Evolutionary conservation across 1,140 invertebrate genomes (phyloP), one percentile per base, ranked within the genome.

Genomic region (Drosophila bocqueti): DNA sequence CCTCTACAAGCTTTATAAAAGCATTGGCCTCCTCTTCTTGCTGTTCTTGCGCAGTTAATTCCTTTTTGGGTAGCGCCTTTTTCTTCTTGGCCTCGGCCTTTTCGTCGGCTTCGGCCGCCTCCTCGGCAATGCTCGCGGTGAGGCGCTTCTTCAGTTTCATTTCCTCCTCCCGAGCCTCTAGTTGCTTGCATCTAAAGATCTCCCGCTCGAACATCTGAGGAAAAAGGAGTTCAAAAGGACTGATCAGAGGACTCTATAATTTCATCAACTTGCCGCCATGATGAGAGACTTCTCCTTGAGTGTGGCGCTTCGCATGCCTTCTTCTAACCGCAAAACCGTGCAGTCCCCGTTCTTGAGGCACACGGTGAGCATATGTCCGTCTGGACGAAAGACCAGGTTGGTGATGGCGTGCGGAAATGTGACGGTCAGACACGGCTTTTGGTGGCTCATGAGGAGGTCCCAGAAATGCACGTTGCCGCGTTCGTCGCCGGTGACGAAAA

Each of bases 391-490:
- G 15, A 85, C 80, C 76, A 94, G 62, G 79, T 93, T 93, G 24
- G 91, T 94, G 10, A 96, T 92, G 42, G 93, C 83, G 68, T 94
- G 86, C 60, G 94, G 93, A 16, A 94, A 94, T 7, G 94, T 81
- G 6, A 94, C 52, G n/a, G 82, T 91, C 45, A 82, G 93, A 54
- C 96, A 95, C 6, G 98, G 96, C 63, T 95, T 94, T 80, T 96
- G 95, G 78, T 97, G 97, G 91, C 97, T 95, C 80, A 97, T 95
- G 1, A 98, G 92, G 29, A 98, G 93, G 93, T 97, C 97, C 98
- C 97, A 99, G 24, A 97, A 96, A 83, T 98, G 97, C 55, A 98
- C 93, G 31, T 95, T 95, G 6, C 98, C 98, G 82, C 97, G 96
- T 50, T 95, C 94, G 89, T 97, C 96, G 1, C 96, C 96, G 0